phyloP scores from a whole-genome alignment of 2,113 vertebrate genomes.

The Chionomys nivalis region DNA sequence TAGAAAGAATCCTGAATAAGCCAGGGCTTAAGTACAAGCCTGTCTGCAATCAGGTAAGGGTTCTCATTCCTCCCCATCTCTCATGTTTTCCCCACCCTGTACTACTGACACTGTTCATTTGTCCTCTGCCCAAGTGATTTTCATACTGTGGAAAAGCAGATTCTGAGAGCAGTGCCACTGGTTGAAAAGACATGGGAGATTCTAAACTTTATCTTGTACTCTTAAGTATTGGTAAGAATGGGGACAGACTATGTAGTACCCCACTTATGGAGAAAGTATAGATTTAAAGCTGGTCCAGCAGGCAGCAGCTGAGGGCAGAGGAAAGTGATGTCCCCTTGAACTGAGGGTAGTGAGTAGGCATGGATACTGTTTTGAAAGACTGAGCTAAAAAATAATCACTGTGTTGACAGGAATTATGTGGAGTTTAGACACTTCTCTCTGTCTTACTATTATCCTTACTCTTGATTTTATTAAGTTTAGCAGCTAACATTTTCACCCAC shows the following conservation, averaged over 20 bases:
- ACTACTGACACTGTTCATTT: neutral
- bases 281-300: rapidly evolving
- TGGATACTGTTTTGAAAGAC: no score
- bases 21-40: conserved; percentile 64
- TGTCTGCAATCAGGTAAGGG: conserved; percentile 48
- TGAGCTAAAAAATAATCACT: neutral
- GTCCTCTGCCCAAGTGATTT: neutral
- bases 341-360: rapidly evolving
- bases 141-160: neutral
- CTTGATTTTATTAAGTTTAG: no score
- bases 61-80: rapidly evolving
- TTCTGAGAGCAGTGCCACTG: neutral
- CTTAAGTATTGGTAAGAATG: neutral
- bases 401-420: neutral
- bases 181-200: rapidly evolving
- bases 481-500: neutral
- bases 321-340: neutral
- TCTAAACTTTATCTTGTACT: neutral
- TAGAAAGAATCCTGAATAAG: conserved; percentile 49
- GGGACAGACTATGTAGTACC: no score
- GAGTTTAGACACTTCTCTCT: neutral
- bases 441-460: neutral
- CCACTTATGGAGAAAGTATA: no score
- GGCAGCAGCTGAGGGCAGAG: neutral
- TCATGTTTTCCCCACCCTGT: neutral